Evolutionary conservation across 1,140 invertebrate genomes (phyloP), one percentile per base, ranked within the genome.

Genomic region (Papilio machaon): DNA sequence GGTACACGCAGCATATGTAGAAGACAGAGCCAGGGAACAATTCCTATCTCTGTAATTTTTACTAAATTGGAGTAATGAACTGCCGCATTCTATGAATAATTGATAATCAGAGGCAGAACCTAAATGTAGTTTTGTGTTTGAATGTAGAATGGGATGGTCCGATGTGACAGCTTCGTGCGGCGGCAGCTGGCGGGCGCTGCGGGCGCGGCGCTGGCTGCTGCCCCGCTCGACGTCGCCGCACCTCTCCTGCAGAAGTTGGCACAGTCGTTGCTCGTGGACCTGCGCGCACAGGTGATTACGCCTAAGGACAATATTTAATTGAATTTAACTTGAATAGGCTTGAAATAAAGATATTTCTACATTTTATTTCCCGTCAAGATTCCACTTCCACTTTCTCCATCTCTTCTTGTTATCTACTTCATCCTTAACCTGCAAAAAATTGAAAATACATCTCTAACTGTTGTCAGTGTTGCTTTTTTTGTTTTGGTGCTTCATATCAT

Each of bases 161-260:
- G 85, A 1, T 80, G 82, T 6, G 91, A 94, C 82, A 84, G 86
- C 81, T 94, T 91, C 91, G 90, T 91, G 81, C 89, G 89, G 10
- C 88, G 92, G 1, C 92, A 94, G 83, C 86, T 94, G 78, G 81
- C 87, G 67, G 87, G 86, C 47, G 92, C 92, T 60, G 92, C 92
- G 85, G 91, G 92, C 70, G 88, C 89, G 74, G 90, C 91, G 80
- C 87, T 92, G 80, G 88, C 90, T 67, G 90, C 90, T 8, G 85
- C 90, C n/a, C 85, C 83, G n/a, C 82, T 60, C 30, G 74, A 73
- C n/a, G 58, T 46, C 52, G 87, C 91, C 1, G 84, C 81, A 47
- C 88, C 88, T 23, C 85, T 91, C 54, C 85, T 92, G 75, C 80
- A 76, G 3, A 75, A 60, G 4, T 87, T 92, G 5, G 87, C 91